Conservation (phyloP, 2,888 invertebrate species). For the Morpho deidamia region DNA sequence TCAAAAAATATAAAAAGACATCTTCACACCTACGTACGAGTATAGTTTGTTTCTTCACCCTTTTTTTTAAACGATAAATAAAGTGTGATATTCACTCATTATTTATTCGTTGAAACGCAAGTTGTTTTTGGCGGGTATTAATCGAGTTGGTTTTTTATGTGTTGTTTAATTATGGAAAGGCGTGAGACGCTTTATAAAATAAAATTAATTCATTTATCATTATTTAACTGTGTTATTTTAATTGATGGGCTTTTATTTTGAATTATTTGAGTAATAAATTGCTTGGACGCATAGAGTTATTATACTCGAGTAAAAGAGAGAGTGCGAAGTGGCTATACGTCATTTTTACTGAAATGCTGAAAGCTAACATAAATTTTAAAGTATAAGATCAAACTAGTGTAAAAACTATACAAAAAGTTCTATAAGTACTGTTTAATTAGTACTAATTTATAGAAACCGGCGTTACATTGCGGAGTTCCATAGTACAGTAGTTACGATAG, state of each 20-base stretch:
- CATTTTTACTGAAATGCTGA: too few relatives aligned
- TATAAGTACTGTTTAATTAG: too few relatives aligned
- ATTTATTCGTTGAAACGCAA: constrained; percentile 33
- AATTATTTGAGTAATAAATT: too few relatives aligned
- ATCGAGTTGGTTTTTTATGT: constrained; percentile 37
- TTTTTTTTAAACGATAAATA: constrained; percentile 39
- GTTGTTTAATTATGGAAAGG: constrained; percentile 33
- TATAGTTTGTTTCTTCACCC: constrained; percentile 3
- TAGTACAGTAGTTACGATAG: too few relatives aligned
- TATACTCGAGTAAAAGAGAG: too few relatives aligned
- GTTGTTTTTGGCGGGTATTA: constrained; percentile 42
- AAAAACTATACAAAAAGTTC: too few relatives aligned
- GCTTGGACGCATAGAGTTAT: too few relatives aligned
- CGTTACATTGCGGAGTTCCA: too few relatives aligned
- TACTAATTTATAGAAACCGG: too few relatives aligned
- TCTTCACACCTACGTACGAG: constrained; percentile 37
- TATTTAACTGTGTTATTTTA: constrained; percentile 26
- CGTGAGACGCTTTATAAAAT: constrained; percentile 26
- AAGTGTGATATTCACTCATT: constrained; percentile 37
- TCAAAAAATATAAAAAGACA: constrained; percentile 27
- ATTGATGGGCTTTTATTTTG: constrained; percentile 25
- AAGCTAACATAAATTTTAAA: too few relatives aligned
- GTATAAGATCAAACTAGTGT: too few relatives aligned
- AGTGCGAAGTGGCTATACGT: too few relatives aligned
- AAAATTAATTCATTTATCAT: constrained; percentile 27